A percentile compares a stretch with the other conserved stretches of the same genome.
Conservation (phyloP, 2,113 vertebrate species). For the Cranoglanis bouderius region DNA sequence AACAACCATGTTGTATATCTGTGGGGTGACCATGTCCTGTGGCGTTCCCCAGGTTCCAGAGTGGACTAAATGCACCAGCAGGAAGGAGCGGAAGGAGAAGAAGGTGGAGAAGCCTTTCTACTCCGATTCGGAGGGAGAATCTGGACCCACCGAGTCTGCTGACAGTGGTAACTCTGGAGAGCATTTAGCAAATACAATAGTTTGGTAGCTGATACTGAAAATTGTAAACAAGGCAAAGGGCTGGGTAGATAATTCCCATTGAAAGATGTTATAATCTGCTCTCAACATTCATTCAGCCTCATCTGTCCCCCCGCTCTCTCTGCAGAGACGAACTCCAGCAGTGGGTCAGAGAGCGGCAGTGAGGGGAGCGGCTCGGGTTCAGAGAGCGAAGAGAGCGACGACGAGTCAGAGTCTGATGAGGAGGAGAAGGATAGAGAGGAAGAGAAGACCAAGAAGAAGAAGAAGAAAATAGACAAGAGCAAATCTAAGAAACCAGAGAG, state of each 20-base stretch:
- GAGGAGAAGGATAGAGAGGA: slow-evolving; percentile 82
- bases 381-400: slow-evolving; percentile 77
- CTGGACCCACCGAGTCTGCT: slow-evolving; percentile 91
- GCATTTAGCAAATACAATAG: not conserved
- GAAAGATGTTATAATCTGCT: not conserved
- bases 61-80: slow-evolving; percentile 95
- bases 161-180: slow-evolving; percentile 82
- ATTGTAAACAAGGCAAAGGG: not conserved
- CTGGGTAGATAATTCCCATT: not conserved
- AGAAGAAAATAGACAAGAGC: slow-evolving; percentile 74
- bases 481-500: slow-evolving; percentile 69
- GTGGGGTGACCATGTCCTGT: not conserved
- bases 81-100: slow-evolving; percentile 97
- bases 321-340: slow-evolving; percentile 83
- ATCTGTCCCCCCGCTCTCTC: not conserved
- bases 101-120: slow-evolving; percentile 97
- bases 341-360: slow-evolving; percentile 76
- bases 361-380: slow-evolving; percentile 75
- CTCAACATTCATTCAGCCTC: not conserved
- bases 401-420: slow-evolving; percentile 78
- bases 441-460: slow-evolving; percentile 75
- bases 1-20: slow-evolving; percentile 46
- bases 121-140: slow-evolving; percentile 94
- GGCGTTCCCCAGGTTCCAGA: slow-evolving; percentile 85
- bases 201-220: not conserved